Percentiles rank a stretch among this genome's conserved stretches.
phyloP scores from a whole-genome alignment of 2,888 invertebrate genomes.

The Stramonita haemastoma region DNA sequence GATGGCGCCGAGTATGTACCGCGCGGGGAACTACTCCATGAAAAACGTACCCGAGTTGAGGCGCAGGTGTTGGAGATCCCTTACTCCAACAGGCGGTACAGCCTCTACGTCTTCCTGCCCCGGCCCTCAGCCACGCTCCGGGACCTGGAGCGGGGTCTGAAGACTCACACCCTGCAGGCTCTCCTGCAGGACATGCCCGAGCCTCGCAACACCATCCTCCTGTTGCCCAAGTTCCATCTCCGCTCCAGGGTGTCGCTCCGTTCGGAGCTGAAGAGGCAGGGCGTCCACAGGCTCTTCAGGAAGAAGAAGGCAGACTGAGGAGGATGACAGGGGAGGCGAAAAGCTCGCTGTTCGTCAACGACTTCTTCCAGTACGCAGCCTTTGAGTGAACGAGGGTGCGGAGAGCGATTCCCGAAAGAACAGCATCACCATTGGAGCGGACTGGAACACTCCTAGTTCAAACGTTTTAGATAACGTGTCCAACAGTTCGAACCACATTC shows the following conservation, averaged over 20 bases:
- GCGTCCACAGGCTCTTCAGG: constrained; percentile 10
- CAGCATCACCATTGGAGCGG: constrained; percentile 15
- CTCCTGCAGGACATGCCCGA: constrained; percentile 37
- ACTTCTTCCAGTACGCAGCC: constrained; percentile 32
- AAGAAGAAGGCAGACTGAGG: constrained; percentile 19
- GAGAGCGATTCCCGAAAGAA: background rate
- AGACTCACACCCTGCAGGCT: background rate
- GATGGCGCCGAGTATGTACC: background rate
- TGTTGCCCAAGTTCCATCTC: constrained; percentile 35
- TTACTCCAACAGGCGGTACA: constrained; percentile 31
- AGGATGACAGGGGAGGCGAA: constrained; percentile 40
- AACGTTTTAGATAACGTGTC: background rate
- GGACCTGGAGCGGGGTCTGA: constrained; percentile 12
- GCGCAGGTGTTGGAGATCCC: constrained; percentile 34
- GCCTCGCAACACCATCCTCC: constrained; percentile 23
- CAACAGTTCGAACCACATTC: background rate
- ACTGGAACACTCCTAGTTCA: background rate
- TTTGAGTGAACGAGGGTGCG: constrained; percentile 29
- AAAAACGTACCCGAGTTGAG: background rate
- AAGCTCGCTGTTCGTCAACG: constrained; percentile 21
- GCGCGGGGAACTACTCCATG: constrained; percentile 33
- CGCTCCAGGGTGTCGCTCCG: constrained; percentile 23
- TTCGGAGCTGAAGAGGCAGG: background rate
- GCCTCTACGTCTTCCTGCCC: constrained; percentile 28
- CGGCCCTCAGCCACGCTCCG: background rate